phyloP scores from a whole-genome alignment of 2,113 vertebrate species.

The Sander vitreus region DNA sequence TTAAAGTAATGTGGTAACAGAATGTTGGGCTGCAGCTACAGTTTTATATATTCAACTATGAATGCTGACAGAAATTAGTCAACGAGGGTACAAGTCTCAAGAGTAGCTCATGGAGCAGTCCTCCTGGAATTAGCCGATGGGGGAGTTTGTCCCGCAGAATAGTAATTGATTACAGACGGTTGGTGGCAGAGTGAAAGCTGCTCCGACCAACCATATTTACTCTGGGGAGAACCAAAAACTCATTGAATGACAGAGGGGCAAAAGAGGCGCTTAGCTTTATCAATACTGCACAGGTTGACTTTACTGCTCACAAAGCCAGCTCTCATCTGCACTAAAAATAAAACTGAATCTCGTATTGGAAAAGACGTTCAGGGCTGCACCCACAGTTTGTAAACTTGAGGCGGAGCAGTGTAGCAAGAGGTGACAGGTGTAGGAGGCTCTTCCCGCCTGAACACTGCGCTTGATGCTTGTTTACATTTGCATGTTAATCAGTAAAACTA shows the following conservation, averaged over 20 bases:
- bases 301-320: slow-evolving; percentile 47
- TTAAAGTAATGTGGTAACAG: slow-evolving; percentile 42
- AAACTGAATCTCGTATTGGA: slow-evolving; percentile 35
- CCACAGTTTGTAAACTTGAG: slow-evolving; percentile 25
- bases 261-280: slow-evolving; percentile 71
- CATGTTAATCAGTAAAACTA: slow-evolving; percentile 38
- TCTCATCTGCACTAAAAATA: slow-evolving; percentile 33
- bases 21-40: slow-evolving; percentile 31
- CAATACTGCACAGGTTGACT: slow-evolving; percentile 74
- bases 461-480: slow-evolving; percentile 34
- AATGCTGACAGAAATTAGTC: slow-evolving; percentile 19
- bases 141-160: slow-evolving; percentile 29
- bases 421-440: slow-evolving; percentile 51
- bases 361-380: slow-evolving; percentile 22
- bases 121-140: slow-evolving; percentile 17
- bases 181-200: slow-evolving; percentile 56
- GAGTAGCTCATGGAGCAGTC: neutral
- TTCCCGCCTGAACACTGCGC: neutral
- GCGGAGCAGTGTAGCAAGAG: slow-evolving; percentile 36
- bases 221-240: slow-evolving; percentile 59
- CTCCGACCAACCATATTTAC: slow-evolving; percentile 51
- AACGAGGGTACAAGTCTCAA: neutral
- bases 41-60: neutral
- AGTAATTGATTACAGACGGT: slow-evolving; percentile 68
- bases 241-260: slow-evolving; percentile 56